A percentile compares a stretch with the other conserved stretches of the same genome.
Evolutionary conservation across 53 echinoderm and acorn worm species (phyloP).

Genomic region (Crossaster papposus): DNA sequence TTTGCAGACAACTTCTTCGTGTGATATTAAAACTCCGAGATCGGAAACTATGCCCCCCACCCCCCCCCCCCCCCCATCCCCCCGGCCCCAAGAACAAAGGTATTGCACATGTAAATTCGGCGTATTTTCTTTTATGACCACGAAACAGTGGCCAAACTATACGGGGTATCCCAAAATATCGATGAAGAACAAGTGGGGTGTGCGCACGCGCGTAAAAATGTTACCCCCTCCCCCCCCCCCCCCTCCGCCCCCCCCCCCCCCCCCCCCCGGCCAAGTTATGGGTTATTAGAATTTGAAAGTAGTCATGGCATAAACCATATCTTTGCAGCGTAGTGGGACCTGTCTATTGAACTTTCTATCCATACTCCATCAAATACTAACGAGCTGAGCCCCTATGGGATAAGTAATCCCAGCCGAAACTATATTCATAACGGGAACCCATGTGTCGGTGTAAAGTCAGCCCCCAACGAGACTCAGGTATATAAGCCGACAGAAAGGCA

Average conservation of each 20-base stretch:
- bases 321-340: constrained; percentile 8
- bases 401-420: constrained; percentile 10
- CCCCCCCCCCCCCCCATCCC: too few species aligned
- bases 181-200: not conserved
- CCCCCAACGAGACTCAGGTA: not conserved
- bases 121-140: too few species aligned
- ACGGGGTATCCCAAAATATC: not conserved
- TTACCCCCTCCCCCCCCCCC: not conserved
- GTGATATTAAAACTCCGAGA: too few species aligned
- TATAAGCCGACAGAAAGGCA: constrained; percentile 31
- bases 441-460: not conserved
- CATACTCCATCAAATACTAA: not conserved
- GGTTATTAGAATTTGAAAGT: not conserved
- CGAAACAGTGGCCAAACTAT: too few species aligned
- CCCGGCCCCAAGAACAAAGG: not conserved
- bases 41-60: not conserved
- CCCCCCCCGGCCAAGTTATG: too few species aligned
- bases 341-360: constrained; percentile 1
- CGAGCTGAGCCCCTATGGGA: too few species aligned
- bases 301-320: not conserved
- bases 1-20: not conserved
- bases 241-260: too few species aligned
- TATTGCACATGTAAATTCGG: too few species aligned
- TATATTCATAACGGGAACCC: constrained; percentile 4
- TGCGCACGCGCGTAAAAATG: not conserved